A percentile compares a stretch with the other conserved stretches of the same genome.
These are phyloP conservation scores for Sesia apiformis DNA, from an alignment of 2,888 invertebrate genomes.

Conservation along the genomic window DNA sequence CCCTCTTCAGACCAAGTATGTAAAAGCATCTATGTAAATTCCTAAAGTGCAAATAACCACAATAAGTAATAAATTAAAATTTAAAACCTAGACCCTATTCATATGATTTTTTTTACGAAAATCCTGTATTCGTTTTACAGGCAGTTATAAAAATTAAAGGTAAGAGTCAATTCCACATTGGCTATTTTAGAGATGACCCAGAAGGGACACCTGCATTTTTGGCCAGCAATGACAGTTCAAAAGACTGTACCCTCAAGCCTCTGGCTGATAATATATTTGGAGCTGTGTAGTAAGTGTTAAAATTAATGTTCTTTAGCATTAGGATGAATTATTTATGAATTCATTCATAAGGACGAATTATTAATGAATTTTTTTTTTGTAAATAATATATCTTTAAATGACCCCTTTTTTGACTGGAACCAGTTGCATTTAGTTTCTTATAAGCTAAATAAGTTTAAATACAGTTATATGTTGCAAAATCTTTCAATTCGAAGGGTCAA, in stretches of 20 bases:
- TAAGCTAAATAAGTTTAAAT: too few species aligned
- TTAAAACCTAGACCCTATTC: too few species aligned
- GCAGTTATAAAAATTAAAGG: constrained; percentile 82
- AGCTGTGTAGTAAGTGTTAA: constrained; percentile 79
- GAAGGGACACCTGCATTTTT: constrained; percentile 83
- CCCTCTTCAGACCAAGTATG: neutral
- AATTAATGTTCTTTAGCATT: neutral
- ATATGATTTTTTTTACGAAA: too few species aligned
- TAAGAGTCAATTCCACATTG: constrained; percentile 85
- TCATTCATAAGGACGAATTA: neutral
- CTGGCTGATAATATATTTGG: constrained; percentile 87
- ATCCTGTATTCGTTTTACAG: constrained; percentile 33
- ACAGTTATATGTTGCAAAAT: too few species aligned
- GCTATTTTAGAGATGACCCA: constrained; percentile 92
- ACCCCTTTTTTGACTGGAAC: too few species aligned
- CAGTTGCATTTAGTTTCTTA: too few species aligned
- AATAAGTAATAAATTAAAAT: neutral
- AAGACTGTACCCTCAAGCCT: constrained; percentile 80
- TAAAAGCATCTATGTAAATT: neutral
- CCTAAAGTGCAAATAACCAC: neutral
- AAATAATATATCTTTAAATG: too few species aligned
- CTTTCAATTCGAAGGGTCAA: too few species aligned
- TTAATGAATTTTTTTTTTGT: neutral
- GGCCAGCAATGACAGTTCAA: constrained; percentile 81
- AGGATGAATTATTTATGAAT: neutral